These are phyloP conservation scores for Lagenorhynchus albirostris DNA, from an alignment of 2,113 vertebrate genomes.

Conservation along the genomic window DNA sequence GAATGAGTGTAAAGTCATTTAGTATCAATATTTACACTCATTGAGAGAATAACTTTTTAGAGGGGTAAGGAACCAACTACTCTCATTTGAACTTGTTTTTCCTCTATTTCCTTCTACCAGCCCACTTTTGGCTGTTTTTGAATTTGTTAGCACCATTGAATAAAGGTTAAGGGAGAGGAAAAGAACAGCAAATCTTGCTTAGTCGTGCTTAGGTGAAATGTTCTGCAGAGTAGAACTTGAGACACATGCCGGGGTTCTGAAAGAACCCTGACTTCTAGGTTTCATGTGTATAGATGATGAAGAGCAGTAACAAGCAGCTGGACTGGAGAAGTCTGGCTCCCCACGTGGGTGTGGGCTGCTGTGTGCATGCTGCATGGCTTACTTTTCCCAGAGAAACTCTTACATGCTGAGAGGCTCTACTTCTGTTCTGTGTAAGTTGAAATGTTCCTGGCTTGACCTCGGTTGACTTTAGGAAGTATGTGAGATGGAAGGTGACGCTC, in stretches of 20 bases:
- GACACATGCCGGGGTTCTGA: neutral
- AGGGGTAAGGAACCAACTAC: neutral
- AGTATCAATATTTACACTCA: neutral
- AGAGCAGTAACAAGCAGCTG: neutral
- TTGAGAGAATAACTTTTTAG: neutral
- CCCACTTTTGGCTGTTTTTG: neutral
- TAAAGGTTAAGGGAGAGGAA: neutral
- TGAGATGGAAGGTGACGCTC: neutral
- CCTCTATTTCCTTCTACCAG: neutral
- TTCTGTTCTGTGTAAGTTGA: neutral
- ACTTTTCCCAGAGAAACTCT: neutral
- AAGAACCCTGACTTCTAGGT: neutral
- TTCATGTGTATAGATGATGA: neutral
- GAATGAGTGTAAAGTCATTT: neutral
- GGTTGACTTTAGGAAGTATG: neutral
- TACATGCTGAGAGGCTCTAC: fast-evolving
- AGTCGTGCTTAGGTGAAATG: neutral
- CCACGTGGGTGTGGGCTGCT: neutral
- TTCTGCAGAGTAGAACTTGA: neutral
- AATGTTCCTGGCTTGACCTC: neutral
- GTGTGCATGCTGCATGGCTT: fast-evolving
- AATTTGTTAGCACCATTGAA: neutral
- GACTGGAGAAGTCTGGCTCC: neutral
- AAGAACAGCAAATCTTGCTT: neutral
- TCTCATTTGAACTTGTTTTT: neutral